Evolutionary conservation across 2,797 vertebrate species (phyloP).

Genomic region (Gallinago nigripennis): DNA sequence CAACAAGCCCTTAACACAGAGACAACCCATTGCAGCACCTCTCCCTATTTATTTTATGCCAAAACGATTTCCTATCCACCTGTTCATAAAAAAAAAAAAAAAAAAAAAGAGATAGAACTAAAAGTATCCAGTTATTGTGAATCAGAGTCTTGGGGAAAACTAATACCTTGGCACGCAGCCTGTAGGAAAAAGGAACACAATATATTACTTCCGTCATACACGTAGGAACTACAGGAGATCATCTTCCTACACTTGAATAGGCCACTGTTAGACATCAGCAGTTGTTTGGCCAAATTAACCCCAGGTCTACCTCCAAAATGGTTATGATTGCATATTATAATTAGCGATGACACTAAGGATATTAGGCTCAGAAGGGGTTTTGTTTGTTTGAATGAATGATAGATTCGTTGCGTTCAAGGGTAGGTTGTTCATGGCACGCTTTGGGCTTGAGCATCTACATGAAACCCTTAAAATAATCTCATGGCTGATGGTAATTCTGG

Average conservation of each 20-base stretch:
- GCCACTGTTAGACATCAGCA: conserved; percentile 5
- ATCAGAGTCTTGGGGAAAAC: background rate
- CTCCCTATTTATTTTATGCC: conserved; percentile 13
- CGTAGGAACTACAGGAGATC: conserved; percentile 20
- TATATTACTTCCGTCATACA: conserved; percentile 33
- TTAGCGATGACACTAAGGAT: conserved; percentile 39
- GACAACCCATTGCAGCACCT: background rate
- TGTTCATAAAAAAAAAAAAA: conserved; percentile 9
- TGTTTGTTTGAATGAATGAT: conserved; percentile 21
- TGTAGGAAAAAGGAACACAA: conserved; percentile 26
- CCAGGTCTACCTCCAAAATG: conserved; percentile 37
- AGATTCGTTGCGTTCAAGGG: background rate
- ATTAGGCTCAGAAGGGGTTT: conserved; percentile 52
- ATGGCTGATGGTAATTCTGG: background rate
- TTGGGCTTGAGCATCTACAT: background rate
- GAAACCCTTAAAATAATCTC: conserved; percentile 4
- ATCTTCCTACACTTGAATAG: conserved; percentile 6
- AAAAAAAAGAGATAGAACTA: background rate
- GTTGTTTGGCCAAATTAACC: conserved; percentile 56
- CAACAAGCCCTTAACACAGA: background rate
- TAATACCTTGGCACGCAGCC: conserved; percentile 11
- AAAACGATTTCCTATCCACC: conserved; percentile 32
- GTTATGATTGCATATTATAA: conserved; percentile 46
- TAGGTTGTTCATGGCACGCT: background rate
- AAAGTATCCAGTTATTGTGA: conserved; percentile 30